phyloP scores from a whole-genome alignment of 2,113 vertebrate species.

The Oplegnathus fasciatus region DNA sequence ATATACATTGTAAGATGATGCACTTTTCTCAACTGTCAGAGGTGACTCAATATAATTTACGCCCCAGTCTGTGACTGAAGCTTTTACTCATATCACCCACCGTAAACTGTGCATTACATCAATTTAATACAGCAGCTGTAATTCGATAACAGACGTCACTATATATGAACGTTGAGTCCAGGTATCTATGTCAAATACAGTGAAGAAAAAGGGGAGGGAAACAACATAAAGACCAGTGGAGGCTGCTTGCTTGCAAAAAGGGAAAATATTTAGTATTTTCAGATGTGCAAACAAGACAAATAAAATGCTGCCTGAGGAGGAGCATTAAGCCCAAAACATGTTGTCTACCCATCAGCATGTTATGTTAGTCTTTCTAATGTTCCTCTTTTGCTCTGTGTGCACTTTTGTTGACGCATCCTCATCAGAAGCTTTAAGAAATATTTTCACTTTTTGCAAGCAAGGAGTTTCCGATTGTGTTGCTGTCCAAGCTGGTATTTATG shows the following conservation, averaged over 20 bases:
- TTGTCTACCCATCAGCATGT: neutral
- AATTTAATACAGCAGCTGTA: neutral
- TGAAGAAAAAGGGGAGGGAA: neutral
- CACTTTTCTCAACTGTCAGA: no score
- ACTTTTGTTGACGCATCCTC: neutral
- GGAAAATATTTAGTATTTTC: neutral
- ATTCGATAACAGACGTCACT: neutral
- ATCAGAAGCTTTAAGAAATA: neutral
- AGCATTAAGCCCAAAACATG: neutral
- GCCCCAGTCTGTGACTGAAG: no score
- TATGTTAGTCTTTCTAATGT: neutral
- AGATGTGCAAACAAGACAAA: neutral
- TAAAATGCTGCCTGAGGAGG: neutral
- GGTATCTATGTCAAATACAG: neutral
- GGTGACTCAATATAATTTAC: no score
- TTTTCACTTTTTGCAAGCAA: neutral
- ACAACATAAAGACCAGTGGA: neutral
- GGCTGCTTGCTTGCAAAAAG: slow-evolving; percentile 17
- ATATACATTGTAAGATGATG: no score
- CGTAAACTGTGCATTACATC: neutral
- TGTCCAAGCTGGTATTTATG: neutral
- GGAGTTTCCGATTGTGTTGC: neutral
- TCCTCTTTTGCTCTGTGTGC: neutral
- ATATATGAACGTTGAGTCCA: neutral
- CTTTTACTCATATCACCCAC: no score